These are phyloP conservation scores for Aegotheles bennettii DNA, from an alignment of 2,113 vertebrate species.

Conservation along the genomic window DNA sequence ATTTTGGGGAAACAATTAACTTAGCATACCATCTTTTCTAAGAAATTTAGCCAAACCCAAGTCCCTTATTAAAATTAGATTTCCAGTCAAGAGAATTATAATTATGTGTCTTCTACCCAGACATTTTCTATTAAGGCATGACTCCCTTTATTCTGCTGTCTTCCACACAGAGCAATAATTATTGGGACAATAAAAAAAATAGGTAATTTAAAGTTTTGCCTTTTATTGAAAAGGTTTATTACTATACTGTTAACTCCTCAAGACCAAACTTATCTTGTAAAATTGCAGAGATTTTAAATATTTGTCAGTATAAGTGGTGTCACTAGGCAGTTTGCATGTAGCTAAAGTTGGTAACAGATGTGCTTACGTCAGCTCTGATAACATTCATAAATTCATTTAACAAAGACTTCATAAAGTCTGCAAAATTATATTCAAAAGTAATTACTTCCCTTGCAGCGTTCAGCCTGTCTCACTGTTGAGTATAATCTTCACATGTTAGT, in stretches of 20 bases:
- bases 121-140: slow-evolving; percentile 35
- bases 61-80: slow-evolving; percentile 31
- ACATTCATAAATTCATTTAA: slow-evolving; percentile 17
- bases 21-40: slow-evolving; percentile 9
- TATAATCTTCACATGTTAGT: slow-evolving; percentile 17
- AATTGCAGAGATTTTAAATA: not conserved
- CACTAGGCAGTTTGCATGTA: not conserved
- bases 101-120: slow-evolving; percentile 43
- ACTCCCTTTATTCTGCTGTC: slow-evolving; percentile 14
- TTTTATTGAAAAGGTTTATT: not conserved
- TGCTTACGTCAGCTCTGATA: slow-evolving; percentile 31
- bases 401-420: not conserved
- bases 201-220: not conserved
- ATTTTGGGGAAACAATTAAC: slow-evolving; percentile 13
- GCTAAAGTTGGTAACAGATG: not conserved
- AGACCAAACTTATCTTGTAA: not conserved
- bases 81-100: slow-evolving; percentile 36
- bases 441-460: not conserved
- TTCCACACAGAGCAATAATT: slow-evolving; percentile 5
- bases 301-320: not conserved
- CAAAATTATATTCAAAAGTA: not conserved
- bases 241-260: not conserved
- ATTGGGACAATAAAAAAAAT: not conserved
- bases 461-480: not conserved
- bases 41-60: slow-evolving; percentile 42